Percentiles rank a stretch among this genome's conserved stretches.
These are phyloP conservation scores for Cecropterus lyciades DNA, from an alignment of 1,140 invertebrate genomes.

Conservation along the genomic window DNA sequence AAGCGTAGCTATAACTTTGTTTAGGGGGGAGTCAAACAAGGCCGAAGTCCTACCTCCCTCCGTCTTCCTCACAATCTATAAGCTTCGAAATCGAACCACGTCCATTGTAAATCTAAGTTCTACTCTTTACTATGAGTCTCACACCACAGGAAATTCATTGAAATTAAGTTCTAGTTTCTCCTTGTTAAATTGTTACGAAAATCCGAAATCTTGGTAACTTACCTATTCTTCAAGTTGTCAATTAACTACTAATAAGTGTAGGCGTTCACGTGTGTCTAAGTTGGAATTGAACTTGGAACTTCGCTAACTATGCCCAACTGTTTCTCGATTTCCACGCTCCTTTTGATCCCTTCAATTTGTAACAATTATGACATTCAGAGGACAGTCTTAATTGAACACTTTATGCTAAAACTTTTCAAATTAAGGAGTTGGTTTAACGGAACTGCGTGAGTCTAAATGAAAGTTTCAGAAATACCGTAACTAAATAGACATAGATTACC, in stretches of 20 bases:
- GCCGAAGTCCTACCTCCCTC: too few relatives aligned
- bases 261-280: neutral
- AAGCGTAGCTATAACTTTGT: too few relatives aligned
- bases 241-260: slow-evolving; percentile 2
- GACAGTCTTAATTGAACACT: slow-evolving; percentile 12
- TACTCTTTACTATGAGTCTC: too few relatives aligned
- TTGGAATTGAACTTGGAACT: neutral
- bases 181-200: neutral
- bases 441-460: neutral
- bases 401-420: neutral
- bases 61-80: too few relatives aligned
- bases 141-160: neutral
- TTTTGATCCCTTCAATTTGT: slow-evolving; percentile 19
- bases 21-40: too few relatives aligned
- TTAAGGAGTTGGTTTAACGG: slow-evolving; percentile 2
- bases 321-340: slow-evolving; percentile 2
- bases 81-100: too few relatives aligned
- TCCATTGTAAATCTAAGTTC: too few relatives aligned
- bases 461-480: neutral
- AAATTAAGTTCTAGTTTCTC: neutral
- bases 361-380: slow-evolving; percentile 3
- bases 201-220: neutral
- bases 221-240: neutral
- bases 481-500: too few relatives aligned
- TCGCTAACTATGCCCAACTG: neutral